Base-by-base conservation (phyloP, 2,113 vertebrate genomes). In the Charadrius vociferus region DNA sequence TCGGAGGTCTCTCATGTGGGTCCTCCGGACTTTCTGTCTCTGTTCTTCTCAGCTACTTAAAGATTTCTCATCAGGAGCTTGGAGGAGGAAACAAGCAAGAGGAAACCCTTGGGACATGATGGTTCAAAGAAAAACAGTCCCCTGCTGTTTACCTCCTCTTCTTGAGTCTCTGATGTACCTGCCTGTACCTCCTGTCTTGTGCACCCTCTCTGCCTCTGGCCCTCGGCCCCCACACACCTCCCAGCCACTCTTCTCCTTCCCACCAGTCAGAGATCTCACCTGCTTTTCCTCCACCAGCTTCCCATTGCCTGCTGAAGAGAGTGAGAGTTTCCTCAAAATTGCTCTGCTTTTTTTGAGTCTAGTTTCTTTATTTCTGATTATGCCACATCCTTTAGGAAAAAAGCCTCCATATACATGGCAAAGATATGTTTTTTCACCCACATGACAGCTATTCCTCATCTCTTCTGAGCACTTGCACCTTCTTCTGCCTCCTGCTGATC, bases 41-140 rank as follows among this genome's bases (percentile, higher is more conserved):
- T 1, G 1, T 78, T 80, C 29, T 86, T 86, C 75, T 88, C 27
- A 85, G 34, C 30, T 90, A 16, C 61, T 71, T 78, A 30, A 52
- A 85, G 16, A 24, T 56, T 81, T 74, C 30, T 86, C 2, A 1
- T 43, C 0, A 0, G 43, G 61, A 85, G 3, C 30, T 34, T 81
- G 47, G 68, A 49, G 52, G 19, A 95, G 8, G n/a, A 82, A 79
- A 52, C 30, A 52, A 27, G 26, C 39, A 67, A 59, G 5, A 81
- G 67, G 50, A 78, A 83, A 43, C 14, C 8, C 27, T 78, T 5
- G 2, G 41, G 65, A 74, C 62, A 36, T 9, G 61, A 36, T 9
- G 26, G 17, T 74, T 88, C 70, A 74, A 79, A 79, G 39, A 34
- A 79, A 75, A 81, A 52, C 2, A 63, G 3, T 22, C 21, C 8